A percentile compares a stretch with the other conserved stretches of the same genome.
phyloP scores from a whole-genome alignment of 2,797 vertebrate species.

The Platyrinchus mystaceus region DNA sequence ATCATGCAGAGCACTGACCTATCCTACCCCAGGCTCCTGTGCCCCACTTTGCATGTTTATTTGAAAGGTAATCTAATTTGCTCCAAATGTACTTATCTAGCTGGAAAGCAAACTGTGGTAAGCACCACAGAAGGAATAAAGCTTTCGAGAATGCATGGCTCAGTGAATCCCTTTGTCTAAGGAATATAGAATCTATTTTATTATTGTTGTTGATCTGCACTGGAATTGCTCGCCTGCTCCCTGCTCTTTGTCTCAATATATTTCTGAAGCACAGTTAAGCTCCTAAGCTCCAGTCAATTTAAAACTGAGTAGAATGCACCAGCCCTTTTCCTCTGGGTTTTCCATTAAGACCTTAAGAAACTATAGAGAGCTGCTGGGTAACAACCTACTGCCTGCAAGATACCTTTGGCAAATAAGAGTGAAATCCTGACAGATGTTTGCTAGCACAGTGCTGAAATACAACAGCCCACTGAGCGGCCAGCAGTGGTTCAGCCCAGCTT shows the following conservation, averaged over 20 bases:
- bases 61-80: conserved; percentile 21
- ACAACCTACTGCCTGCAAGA: neutral
- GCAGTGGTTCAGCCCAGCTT: neutral
- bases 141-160: neutral
- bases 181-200: neutral
- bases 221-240: neutral
- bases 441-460: neutral
- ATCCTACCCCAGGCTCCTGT: neutral
- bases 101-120: neutral
- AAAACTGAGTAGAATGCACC: neutral
- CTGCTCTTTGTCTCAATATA: neutral
- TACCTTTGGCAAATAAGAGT: neutral
- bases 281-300: neutral
- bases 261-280: neutral
- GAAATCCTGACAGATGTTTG: neutral
- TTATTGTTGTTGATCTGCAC: neutral
- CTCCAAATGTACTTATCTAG: neutral
- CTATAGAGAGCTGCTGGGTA: neutral
- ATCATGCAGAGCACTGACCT: neutral
- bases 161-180: neutral
- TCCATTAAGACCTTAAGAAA: neutral
- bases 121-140: neutral
- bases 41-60: neutral
- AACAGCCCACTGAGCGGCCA: neutral
- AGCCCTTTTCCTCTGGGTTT: neutral